Conservation (phyloP, 2,113 vertebrate genomes). For the Lophochroa leadbeateri region DNA sequence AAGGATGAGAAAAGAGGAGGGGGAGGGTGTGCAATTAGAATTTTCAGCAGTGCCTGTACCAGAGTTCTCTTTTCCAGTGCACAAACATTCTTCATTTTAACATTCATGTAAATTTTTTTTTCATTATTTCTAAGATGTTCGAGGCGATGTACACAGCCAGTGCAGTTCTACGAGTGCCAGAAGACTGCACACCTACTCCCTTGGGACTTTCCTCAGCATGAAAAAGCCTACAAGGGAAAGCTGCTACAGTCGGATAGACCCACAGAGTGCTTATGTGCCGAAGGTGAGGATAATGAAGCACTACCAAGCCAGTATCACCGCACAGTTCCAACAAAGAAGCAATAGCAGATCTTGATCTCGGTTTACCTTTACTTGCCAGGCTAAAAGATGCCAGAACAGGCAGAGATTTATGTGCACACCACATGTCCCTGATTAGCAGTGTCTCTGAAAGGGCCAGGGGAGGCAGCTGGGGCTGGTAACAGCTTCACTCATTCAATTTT, state of each 20-base stretch:
- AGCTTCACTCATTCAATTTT: constrained; percentile 53
- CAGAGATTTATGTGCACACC: constrained; percentile 2
- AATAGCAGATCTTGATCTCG: background rate
- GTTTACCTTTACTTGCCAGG: constrained; percentile 5
- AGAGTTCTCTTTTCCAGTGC: background rate
- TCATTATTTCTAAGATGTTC: background rate
- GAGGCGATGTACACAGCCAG: background rate
- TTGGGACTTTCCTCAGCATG: background rate
- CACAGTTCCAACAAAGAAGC: background rate
- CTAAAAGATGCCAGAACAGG: background rate
- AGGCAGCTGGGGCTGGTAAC: constrained; percentile 45
- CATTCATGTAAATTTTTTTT: background rate
- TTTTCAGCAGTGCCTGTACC: background rate
- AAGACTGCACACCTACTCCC: background rate
- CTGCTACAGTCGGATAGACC: rapidly evolving
- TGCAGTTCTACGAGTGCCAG: background rate
- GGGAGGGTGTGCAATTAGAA: rapidly evolving
- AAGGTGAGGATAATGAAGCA: background rate
- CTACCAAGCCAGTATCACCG: background rate
- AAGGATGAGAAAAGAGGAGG: background rate
- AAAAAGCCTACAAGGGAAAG: background rate
- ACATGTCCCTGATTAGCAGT: constrained; percentile 14
- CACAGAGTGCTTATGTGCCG: rapidly evolving
- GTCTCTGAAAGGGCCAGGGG: background rate
- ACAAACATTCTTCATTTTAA: background rate